Percentiles rank a stretch among this genome's conserved stretches.
These are phyloP conservation scores for Sinonovacula constricta DNA, from an alignment of 1,140 invertebrate genomes.

Conservation along the genomic window DNA sequence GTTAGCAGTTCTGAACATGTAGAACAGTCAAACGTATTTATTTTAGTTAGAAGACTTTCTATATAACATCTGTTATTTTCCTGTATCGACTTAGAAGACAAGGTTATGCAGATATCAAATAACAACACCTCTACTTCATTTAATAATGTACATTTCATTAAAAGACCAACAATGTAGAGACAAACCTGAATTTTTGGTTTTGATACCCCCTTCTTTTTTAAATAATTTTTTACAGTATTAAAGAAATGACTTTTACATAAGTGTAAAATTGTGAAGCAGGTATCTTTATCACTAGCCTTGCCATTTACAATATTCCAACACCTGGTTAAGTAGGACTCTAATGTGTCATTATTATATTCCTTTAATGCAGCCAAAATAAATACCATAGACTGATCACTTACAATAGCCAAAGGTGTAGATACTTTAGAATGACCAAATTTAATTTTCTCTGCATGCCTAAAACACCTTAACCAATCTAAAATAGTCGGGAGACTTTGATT, in stretches of 20 bases:
- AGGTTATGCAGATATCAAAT: too few species aligned
- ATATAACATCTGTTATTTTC: not conserved
- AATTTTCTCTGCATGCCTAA: constrained; percentile 10
- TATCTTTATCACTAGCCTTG: too few species aligned
- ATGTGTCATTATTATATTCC: constrained; percentile 23
- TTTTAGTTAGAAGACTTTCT: too few species aligned
- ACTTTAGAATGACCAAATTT: constrained; percentile 11
- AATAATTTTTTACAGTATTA: too few species aligned
- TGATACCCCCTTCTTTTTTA: too few species aligned
- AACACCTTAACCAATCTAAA: constrained; percentile 13
- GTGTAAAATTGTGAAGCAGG: too few species aligned
- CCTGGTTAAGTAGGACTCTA: constrained; percentile 8
- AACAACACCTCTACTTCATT: not conserved
- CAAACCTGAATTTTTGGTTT: too few species aligned
- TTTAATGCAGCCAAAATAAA: constrained; percentile 5
- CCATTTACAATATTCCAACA: too few species aligned
- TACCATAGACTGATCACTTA: constrained; percentile 30
- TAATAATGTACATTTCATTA: constrained; percentile 8
- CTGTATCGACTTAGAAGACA: not conserved
- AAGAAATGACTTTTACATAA: too few species aligned
- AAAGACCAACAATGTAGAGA: not conserved
- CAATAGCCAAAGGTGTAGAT: not conserved
- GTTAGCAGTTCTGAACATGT: too few species aligned
- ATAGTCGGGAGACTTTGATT: constrained; percentile 9
- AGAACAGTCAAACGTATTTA: too few species aligned